Percentiles rank a stretch among this genome's conserved stretches.
Conservation (phyloP, 92 coral and sea anemone species). For the Bergia sp. region DNA sequence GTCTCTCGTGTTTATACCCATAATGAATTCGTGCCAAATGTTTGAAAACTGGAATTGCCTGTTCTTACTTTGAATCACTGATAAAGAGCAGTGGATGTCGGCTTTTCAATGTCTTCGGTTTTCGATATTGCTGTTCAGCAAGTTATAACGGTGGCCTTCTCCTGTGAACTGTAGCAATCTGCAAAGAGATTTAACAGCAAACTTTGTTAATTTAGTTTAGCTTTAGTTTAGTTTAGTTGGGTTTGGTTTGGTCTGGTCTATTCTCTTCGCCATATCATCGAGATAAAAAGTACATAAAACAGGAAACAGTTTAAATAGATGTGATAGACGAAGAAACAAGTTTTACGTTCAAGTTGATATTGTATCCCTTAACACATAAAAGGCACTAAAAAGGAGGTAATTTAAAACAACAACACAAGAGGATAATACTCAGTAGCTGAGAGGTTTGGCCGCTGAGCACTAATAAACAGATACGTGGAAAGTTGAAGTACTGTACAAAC, state of each 20-base stretch:
- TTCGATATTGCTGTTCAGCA: background rate
- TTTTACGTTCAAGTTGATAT: too few relatives aligned
- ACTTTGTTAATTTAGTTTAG: background rate
- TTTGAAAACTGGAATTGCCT: background rate
- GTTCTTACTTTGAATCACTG: background rate
- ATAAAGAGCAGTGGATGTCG: background rate
- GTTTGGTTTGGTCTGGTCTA: too few relatives aligned
- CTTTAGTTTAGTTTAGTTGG: too few relatives aligned
- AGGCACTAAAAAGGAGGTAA: too few relatives aligned
- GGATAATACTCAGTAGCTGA: background rate
- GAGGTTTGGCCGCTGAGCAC: too few relatives aligned
- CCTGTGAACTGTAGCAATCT: background rate
- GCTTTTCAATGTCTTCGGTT: background rate
- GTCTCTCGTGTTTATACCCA: conserved; percentile 4
- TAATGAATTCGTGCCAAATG: background rate
- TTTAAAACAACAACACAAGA: background rate
- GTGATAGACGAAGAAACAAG: too few relatives aligned
- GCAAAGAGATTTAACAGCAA: background rate
- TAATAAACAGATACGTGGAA: too few relatives aligned
- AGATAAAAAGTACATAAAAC: too few relatives aligned
- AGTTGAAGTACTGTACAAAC: too few relatives aligned
- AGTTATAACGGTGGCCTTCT: background rate
- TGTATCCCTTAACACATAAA: too few relatives aligned
- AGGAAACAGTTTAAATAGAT: too few relatives aligned
- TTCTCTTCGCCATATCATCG: too few relatives aligned